These are phyloP conservation scores for Shargacucullia verbasci DNA, from an alignment of 2,888 invertebrate species.

Conservation along the genomic window DNA sequence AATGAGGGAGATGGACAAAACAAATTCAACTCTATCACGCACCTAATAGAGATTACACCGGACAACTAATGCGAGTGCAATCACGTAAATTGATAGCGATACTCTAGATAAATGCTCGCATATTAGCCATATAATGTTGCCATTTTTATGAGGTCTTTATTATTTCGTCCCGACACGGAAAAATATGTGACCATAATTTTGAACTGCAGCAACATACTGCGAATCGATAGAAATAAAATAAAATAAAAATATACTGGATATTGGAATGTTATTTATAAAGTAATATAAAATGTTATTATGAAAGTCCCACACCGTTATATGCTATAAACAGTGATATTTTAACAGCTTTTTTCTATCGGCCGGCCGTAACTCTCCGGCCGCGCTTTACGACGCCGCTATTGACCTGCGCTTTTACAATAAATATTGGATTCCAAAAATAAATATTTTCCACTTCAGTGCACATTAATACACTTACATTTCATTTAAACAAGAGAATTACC, in stretches of 20 bases:
- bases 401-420: conserved; percentile 26
- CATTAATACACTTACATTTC: conserved; percentile 10
- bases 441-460: conserved; percentile 16
- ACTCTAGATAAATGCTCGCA: conserved; percentile 44
- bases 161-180: conserved; percentile 1
- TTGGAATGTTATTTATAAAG: conserved; percentile 48
- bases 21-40: conserved; percentile 61
- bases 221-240: conserved; percentile 40
- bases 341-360: conserved; percentile 50
- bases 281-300: conserved; percentile 52
- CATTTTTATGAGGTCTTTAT: conserved; percentile 41
- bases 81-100: conserved; percentile 62
- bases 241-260: conserved; percentile 26
- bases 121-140: conserved; percentile 47
- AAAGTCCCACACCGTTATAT: conserved; percentile 41
- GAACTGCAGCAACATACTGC: neutral
- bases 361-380: conserved; percentile 35
- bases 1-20: conserved; percentile 53
- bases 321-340: conserved; percentile 56
- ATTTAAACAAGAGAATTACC: too few species aligned
- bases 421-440: conserved; percentile 21
- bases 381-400: conserved; percentile 37
- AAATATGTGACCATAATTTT: too few species aligned
- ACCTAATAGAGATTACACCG: conserved; percentile 55
- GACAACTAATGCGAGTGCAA: conserved; percentile 51